Conservation (phyloP, 2,797 vertebrate genomes). For the Coranthus polyacanthus region DNA sequence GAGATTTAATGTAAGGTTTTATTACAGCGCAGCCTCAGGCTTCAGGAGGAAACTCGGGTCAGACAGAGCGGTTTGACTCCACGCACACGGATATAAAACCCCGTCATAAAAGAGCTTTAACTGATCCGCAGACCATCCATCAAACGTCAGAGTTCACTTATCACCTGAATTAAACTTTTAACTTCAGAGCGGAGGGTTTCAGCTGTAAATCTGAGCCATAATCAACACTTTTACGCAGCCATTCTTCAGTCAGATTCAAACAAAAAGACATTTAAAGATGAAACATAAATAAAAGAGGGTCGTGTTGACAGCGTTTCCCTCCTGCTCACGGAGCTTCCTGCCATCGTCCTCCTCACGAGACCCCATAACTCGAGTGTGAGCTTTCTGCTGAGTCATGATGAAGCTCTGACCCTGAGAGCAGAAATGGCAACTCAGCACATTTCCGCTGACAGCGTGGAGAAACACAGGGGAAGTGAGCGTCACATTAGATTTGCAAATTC, state of each 20-base stretch:
- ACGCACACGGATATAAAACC: constrained; percentile 5
- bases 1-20: constrained; percentile 46
- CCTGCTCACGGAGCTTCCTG: background rate
- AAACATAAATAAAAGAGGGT: too few species aligned
- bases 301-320: too few species aligned
- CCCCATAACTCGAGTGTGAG: background rate
- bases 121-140: too few species aligned
- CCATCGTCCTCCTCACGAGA: constrained; percentile 5
- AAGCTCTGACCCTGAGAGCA: constrained; percentile 27
- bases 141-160: constrained; percentile 23
- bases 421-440: constrained; percentile 43
- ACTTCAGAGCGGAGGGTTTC: background rate
- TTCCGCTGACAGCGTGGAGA: constrained; percentile 13
- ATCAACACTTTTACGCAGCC: too few species aligned
- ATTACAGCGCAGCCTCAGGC: background rate
- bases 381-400: constrained; percentile 41
- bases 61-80: background rate
- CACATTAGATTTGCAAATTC: constrained; percentile 20
- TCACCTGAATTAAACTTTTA: background rate
- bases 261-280: too few species aligned
- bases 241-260: too few species aligned
- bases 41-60: background rate
- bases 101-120: too few species aligned
- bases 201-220: too few species aligned
- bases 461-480: background rate